These are phyloP conservation scores for Clistopyga incitator DNA, from an alignment of 2,888 invertebrate species.

Conservation along the genomic window DNA sequence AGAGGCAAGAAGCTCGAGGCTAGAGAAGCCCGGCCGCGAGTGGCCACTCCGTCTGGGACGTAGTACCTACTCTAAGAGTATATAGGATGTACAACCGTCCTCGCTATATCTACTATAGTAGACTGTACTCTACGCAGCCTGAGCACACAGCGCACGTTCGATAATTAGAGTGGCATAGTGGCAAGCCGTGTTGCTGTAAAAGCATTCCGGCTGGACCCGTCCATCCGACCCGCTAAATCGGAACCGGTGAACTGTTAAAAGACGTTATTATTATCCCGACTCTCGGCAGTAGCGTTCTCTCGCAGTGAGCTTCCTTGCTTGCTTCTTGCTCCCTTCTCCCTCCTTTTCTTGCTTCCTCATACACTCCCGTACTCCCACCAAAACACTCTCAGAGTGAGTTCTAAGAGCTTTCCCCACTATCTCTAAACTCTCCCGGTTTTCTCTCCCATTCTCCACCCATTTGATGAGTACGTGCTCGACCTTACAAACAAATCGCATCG, in stretches of 20 bases:
- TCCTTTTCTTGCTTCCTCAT: conserved; percentile 15
- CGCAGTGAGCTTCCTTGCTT: neutral
- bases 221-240: conserved; percentile 70
- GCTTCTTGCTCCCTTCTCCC: neutral
- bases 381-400: conserved; percentile 8
- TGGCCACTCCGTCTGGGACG: conserved; percentile 33
- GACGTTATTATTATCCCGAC: conserved; percentile 64
- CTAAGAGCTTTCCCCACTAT: conserved; percentile 36
- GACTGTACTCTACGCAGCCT: conserved; percentile 37
- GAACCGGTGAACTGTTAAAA: conserved; percentile 70
- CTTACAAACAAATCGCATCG: conserved; percentile 30
- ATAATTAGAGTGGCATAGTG: conserved; percentile 78
- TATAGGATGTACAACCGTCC: neutral
- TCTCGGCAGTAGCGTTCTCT: conserved; percentile 24
- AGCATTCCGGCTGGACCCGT: conserved; percentile 72
- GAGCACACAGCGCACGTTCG: conserved; percentile 54
- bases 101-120: neutral
- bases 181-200: conserved; percentile 77
- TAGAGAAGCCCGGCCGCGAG: conserved; percentile 44
- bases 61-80: conserved; percentile 24
- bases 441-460: conserved; percentile 23
- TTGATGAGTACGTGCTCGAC: conserved; percentile 35
- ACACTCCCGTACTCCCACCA: conserved; percentile 5
- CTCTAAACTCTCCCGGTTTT: neutral
- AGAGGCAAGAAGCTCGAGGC: conserved; percentile 40